Conservation (phyloP, 2,797 vertebrate species). For the Sebastes itinus region DNA sequence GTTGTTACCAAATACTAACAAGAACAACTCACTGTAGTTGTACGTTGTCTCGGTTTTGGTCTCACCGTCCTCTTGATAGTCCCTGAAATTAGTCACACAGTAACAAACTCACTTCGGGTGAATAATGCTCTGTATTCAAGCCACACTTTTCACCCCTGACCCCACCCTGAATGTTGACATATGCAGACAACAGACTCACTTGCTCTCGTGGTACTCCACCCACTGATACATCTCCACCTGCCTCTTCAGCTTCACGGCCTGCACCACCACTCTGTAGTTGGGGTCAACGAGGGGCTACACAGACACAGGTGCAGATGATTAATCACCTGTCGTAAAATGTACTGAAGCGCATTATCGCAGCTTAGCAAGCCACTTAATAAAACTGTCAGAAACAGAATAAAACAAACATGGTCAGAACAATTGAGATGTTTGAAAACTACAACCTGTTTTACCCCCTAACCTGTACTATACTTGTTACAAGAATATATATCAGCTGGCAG, state of each 20-base stretch:
- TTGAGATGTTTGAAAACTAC: too few relatives aligned
- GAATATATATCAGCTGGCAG: background rate
- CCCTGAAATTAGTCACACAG: conserved; percentile 63
- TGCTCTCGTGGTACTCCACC: conserved; percentile 92
- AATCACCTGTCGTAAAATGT: background rate
- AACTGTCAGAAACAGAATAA: background rate
- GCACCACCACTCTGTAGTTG: conserved; percentile 90
- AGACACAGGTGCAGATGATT: conserved; percentile 7
- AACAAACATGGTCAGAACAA: background rate
- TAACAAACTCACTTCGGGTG: background rate
- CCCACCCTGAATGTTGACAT: background rate
- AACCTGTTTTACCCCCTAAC: background rate
- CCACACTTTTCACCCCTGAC: background rate
- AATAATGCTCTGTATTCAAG: background rate
- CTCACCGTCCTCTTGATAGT: conserved; percentile 79
- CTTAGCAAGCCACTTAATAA: background rate
- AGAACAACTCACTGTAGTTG: conserved; percentile 79
- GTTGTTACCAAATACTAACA: background rate
- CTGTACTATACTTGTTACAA: background rate
- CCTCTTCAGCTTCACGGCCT: conserved; percentile 92
- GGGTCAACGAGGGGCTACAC: conserved; percentile 92
- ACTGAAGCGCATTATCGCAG: background rate
- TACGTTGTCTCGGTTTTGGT: conserved; percentile 84
- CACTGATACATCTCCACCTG: conserved; percentile 98
- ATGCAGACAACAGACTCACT: conserved; percentile 76